phyloP scores from a whole-genome alignment of 2,113 vertebrate species.

The Eubucco bourcierii region DNA sequence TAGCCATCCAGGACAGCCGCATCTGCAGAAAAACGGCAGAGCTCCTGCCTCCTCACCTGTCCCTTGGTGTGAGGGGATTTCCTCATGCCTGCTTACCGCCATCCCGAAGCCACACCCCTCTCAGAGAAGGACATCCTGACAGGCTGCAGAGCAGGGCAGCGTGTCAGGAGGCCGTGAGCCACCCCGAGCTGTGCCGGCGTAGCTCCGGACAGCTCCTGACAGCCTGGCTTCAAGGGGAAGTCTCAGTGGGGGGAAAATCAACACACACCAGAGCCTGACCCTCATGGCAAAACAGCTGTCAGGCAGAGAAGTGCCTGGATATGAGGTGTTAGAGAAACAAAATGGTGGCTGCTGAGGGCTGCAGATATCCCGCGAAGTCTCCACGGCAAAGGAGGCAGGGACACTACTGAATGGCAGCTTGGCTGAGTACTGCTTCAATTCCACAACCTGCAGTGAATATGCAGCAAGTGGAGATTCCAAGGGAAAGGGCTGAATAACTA shows the following conservation, averaged over 20 bases:
- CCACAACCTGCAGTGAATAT: fast-evolving
- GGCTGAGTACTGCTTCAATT: fast-evolving
- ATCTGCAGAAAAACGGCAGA: background rate
- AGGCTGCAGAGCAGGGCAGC: fast-evolving
- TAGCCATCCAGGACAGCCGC: fast-evolving
- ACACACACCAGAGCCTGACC: fast-evolving
- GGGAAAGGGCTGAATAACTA: background rate
- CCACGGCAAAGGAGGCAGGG: background rate
- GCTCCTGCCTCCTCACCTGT: background rate
- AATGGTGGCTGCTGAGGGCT: background rate
- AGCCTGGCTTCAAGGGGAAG: fast-evolving
- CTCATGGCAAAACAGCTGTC: fast-evolving
- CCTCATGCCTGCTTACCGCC: fast-evolving
- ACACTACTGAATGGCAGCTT: fast-evolving
- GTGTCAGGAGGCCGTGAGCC: background rate
- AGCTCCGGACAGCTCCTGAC: fast-evolving
- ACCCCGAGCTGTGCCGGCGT: fast-evolving
- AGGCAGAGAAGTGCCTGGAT: fast-evolving
- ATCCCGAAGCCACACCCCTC: background rate
- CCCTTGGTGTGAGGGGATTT: background rate
- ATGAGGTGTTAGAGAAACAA: background rate
- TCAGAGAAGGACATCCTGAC: fast-evolving
- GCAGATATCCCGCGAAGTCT: no score
- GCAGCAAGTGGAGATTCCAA: fast-evolving
- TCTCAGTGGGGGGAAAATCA: fast-evolving